Evolutionary conservation across 2,888 invertebrate genomes (phyloP), one percentile per base, ranked within the genome.

Genomic region (Pseudolycoriella hygida): DNA sequence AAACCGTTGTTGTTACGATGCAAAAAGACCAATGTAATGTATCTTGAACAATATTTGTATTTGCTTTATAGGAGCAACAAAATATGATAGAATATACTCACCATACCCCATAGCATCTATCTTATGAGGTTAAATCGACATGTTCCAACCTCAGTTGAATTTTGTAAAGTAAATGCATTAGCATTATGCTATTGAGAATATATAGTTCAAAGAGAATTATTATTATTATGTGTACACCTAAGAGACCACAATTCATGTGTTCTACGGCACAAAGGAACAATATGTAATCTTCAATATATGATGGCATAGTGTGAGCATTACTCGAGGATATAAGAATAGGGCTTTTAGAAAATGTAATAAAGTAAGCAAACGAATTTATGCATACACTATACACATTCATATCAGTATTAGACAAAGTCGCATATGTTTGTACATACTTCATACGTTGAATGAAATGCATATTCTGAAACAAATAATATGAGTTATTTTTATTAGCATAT

Each of bases 191-290:
- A 40, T 40, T 40, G 40, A 40, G 40, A 17, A 40, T 40, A 40
- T 39, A 39, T 40, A 40, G 19, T 40, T 40, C 40, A 40, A 40
- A 40, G 40, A 40, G 40, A 40, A 40, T 40, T 40, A 40, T 40
- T 40, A 40, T 40, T 40, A 40, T 40, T 39, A 39, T 39, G 17
- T 17, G 17, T 19, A 40, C 40, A 40, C 40, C 40, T 40, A 18
- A 40, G 40, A 40, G 40, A 40, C 40, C 40, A 40, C 40, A 40
- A 18, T 40, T 40, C 40, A 40, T 40, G 40, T 40, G 40, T 40
- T 17, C 39, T 10, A 12, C 19, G n/a, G 18, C 40, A 40, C 40
- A 40, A 40, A 40, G 40, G 40, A 40, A 40, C 40, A 40, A 40
- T 40, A 40, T 40, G 40, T 40, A 40, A 40, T 40, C 40, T 17